These are phyloP conservation scores for Acanthisitta chloris DNA, from an alignment of 2,113 vertebrate genomes.

Conservation along the genomic window DNA sequence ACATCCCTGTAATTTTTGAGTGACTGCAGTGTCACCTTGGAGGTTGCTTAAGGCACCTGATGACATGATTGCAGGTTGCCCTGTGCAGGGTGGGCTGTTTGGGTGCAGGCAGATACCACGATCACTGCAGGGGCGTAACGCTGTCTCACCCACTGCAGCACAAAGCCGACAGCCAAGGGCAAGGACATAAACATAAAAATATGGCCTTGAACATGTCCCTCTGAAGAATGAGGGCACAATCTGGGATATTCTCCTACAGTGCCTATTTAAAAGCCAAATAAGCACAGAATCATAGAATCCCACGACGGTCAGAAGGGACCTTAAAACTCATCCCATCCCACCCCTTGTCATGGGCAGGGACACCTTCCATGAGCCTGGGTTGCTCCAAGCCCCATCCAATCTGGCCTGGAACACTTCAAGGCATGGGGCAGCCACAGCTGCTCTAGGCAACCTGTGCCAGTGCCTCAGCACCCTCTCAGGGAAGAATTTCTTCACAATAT, in stretches of 20 bases:
- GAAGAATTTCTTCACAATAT: not conserved
- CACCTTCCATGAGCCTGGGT: not conserved
- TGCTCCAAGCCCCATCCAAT: not conserved
- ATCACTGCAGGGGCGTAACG: accelerated
- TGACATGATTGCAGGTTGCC: not conserved
- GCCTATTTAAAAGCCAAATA: not conserved
- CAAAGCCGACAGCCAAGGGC: not conserved
- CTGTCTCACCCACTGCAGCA: not conserved
- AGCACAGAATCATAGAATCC: not conserved
- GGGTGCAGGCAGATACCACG: not conserved
- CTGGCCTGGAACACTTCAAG: not conserved
- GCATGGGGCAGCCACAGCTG: not conserved
- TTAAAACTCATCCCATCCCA: too few species aligned
- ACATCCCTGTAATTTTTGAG: constrained; percentile 21
- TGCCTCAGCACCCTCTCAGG: not conserved
- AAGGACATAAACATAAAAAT: not conserved
- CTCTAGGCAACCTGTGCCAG: not conserved
- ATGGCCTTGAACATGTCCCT: accelerated
- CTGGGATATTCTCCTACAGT: not conserved
- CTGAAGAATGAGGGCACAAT: not conserved
- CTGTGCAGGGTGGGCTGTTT: not conserved
- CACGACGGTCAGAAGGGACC: not conserved
- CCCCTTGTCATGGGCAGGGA: not conserved
- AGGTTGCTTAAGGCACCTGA: not conserved
- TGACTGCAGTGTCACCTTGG: constrained; percentile 27